Evolutionary conservation across 1,140 invertebrate genomes (phyloP).

Genomic region (Hesperophylax magnus): DNA sequence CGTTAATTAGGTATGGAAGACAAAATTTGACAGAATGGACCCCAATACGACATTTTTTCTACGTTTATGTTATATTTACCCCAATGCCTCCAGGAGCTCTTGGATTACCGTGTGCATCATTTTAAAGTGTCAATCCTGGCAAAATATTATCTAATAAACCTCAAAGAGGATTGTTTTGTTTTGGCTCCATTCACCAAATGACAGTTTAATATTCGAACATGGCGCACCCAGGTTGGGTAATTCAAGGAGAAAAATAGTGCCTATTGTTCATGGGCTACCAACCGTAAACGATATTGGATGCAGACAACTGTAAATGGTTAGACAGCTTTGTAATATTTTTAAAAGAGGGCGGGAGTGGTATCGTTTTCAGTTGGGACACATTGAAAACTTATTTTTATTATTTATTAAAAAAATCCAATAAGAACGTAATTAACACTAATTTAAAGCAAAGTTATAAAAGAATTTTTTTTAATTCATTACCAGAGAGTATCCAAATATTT

Average conservation of each 20-base stretch:
- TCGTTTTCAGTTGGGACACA: not conserved
- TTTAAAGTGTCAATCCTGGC: not conserved
- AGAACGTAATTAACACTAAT: no score
- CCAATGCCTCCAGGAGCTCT: conserved; percentile 67
- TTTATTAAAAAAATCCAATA: no score
- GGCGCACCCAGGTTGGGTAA: conserved; percentile 52
- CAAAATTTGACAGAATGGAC: conserved; percentile 13
- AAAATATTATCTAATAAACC: conserved; percentile 36
- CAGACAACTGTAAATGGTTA: conserved; percentile 15
- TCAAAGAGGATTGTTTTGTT: conserved; percentile 3
- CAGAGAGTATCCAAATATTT: no score
- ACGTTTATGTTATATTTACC: conserved; percentile 58
- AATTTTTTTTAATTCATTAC: no score
- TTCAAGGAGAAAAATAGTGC: conserved; percentile 38
- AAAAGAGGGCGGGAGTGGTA: not conserved
- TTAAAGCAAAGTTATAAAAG: no score
- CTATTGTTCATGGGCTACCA: conserved; percentile 45
- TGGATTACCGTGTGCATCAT: conserved; percentile 68
- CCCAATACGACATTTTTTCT: not conserved
- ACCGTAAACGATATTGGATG: conserved; percentile 18
- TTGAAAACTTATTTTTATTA: no score
- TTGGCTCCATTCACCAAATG: conserved; percentile 43
- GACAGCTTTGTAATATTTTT: not conserved
- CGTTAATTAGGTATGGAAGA: not conserved
- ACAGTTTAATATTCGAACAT: conserved; percentile 54